Percentiles rank a stretch among this genome's conserved stretches.
These are phyloP conservation scores for Cyaniris semiargus DNA, from an alignment of 2,888 invertebrate genomes.

Conservation along the genomic window DNA sequence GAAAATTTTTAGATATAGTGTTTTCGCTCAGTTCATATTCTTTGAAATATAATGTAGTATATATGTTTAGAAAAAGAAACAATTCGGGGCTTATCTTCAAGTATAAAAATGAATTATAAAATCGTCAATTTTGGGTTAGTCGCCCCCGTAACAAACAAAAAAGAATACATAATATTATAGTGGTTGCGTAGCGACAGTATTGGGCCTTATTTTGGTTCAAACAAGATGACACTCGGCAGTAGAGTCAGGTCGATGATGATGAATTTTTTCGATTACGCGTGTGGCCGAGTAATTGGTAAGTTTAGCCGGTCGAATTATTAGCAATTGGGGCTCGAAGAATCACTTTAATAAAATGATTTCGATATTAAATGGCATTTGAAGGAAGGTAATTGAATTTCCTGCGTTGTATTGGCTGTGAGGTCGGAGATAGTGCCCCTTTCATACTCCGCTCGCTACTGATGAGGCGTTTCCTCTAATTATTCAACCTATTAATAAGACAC, in stretches of 20 bases:
- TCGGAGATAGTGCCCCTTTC: conserved; percentile 69
- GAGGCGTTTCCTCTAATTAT: conserved; percentile 78
- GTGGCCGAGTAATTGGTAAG: conserved; percentile 48
- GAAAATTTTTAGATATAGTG: no score
- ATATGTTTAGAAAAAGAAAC: no score
- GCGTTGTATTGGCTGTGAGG: conserved; percentile 62
- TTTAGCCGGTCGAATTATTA: conserved; percentile 68
- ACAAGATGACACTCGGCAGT: neutral
- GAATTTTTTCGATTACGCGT: neutral
- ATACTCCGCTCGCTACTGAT: conserved; percentile 60
- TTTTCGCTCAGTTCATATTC: no score
- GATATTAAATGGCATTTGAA: conserved; percentile 74
- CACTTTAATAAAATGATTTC: conserved; percentile 77
- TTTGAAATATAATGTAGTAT: no score
- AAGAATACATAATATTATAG: no score
- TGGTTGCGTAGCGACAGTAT: no score
- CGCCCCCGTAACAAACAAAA: no score
- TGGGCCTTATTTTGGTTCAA: neutral
- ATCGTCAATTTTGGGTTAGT: no score
- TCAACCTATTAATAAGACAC: conserved; percentile 73
- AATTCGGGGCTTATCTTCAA: no score
- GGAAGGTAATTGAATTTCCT: conserved; percentile 80
- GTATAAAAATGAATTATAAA: no score
- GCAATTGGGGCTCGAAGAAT: conserved; percentile 68
- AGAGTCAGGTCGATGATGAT: neutral